Evolutionary conservation across 2,113 vertebrate species (phyloP), one percentile per base, ranked within the genome.

Genomic region (Mustelus asterias): DNA sequence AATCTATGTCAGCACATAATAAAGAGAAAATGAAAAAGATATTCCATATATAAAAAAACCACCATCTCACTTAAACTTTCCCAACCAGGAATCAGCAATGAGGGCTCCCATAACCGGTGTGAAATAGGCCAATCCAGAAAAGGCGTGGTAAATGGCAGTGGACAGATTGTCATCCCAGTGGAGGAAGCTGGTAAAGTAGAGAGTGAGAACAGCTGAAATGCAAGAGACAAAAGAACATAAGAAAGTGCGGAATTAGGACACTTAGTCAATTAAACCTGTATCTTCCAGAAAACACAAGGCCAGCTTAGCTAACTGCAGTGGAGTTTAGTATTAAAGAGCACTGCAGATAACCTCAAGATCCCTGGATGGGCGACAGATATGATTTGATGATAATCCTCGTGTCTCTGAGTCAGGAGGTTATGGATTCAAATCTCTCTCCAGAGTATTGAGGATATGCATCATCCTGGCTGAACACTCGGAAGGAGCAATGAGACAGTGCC

Each of bases 1-100:
- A 54, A 54, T 54, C 48, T 54, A 54, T 54, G 16, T 14, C 48
- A 70, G 58, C 94, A 95, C 94, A 78, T 26, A 95, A 95, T 26
- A 9, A 63, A 94, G 14, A 95, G 94, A 16, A 70, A 37, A 72
- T n/a, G 76, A 26, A 95, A 33, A 70, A 33, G 54, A 1, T 33
- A 58, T 58, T 29, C 48, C 54, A 33, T 29, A 48, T 4, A 33
- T 33, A 10, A 33, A 58, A 5, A 76, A 90, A 13, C 33, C 14
- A 16, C n/a, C 95, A 88, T 69, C 99, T 98, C 97, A 99, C 99
- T 97, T 99, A 97, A 98, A 99, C 97, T 99, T 99, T 22, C 99
- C 99, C 95, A 99, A 97, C 99, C 99, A 99, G 0, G 99, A 99
- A 97, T 99, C 99, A 54, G 99, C 99, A 93, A 99, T 99, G 97